Conservation (phyloP, 2,113 vertebrate species). For the Morphnarchus princeps region DNA sequence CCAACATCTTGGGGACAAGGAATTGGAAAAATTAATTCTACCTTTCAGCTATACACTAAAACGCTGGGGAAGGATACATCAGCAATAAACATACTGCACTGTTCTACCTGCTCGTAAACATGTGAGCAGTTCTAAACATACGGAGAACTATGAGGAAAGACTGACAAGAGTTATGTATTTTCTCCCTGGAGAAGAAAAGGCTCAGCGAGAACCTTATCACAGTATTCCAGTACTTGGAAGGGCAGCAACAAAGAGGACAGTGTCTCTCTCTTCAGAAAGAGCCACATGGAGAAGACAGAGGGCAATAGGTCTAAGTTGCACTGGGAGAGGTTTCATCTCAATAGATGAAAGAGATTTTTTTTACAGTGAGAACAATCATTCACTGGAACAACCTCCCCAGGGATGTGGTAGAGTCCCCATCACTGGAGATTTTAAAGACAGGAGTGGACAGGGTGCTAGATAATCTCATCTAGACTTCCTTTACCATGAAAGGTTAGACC, state of each 20-base stretch:
- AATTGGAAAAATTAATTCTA: neutral
- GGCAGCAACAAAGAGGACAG: neutral
- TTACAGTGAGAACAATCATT: neutral
- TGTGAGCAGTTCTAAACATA: neutral
- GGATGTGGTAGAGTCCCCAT: neutral
- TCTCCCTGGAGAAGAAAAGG: neutral
- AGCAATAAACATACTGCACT: neutral
- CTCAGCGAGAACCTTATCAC: neutral
- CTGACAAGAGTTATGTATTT: neutral
- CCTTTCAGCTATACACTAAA: neutral
- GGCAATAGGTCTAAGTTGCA: neutral
- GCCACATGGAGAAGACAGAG: neutral
- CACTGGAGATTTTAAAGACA: neutral
- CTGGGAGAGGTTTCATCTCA: too few species aligned
- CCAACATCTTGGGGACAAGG: neutral
- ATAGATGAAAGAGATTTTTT: too few species aligned
- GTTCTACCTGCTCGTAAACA: neutral
- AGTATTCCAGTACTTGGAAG: neutral
- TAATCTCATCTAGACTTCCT: neutral
- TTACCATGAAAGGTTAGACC: neutral
- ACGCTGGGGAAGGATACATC: neutral
- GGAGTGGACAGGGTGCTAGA: neutral
- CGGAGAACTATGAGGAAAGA: neutral
- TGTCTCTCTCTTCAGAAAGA: neutral
- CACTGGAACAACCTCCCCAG: neutral